Evolutionary conservation across 1,140 invertebrate genomes (phyloP).

Genomic region (Microplitis mediator): DNA sequence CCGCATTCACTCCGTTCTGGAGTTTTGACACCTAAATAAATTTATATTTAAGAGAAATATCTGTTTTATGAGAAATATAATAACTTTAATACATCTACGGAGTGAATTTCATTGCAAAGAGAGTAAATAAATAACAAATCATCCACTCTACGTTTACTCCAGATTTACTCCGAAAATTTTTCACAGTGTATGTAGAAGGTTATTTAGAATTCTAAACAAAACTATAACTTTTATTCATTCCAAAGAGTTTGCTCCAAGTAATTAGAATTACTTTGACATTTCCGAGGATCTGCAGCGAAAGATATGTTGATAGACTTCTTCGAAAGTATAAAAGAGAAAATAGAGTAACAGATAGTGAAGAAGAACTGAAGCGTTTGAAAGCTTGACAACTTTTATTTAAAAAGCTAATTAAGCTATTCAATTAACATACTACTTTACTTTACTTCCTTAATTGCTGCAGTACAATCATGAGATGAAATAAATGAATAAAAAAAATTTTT

Average conservation of each 20-base stretch:
- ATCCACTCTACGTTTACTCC: too few relatives aligned
- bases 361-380: conserved; percentile 36
- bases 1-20: too few relatives aligned
- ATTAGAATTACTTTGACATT: background rate
- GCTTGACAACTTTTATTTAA: conserved; percentile 44
- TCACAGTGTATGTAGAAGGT: too few relatives aligned
- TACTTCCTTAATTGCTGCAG: background rate
- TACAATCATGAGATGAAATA: background rate
- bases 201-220: too few relatives aligned
- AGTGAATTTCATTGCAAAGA: too few relatives aligned
- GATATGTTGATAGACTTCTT: background rate
- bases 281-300: background rate
- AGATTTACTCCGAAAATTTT: too few relatives aligned
- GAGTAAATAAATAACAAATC: too few relatives aligned
- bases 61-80: too few relatives aligned
- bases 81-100: too few relatives aligned
- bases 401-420: conserved; percentile 53
- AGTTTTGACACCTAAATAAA: too few relatives aligned
- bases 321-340: conserved; percentile 18
- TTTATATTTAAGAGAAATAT: too few relatives aligned
- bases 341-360: background rate
- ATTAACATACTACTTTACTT: conserved; percentile 36
- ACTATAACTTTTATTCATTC: background rate
- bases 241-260: background rate
- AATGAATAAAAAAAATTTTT: too few relatives aligned